Conservation (phyloP, 2,797 vertebrate genomes). For the Sebastes nivosus region DNA sequence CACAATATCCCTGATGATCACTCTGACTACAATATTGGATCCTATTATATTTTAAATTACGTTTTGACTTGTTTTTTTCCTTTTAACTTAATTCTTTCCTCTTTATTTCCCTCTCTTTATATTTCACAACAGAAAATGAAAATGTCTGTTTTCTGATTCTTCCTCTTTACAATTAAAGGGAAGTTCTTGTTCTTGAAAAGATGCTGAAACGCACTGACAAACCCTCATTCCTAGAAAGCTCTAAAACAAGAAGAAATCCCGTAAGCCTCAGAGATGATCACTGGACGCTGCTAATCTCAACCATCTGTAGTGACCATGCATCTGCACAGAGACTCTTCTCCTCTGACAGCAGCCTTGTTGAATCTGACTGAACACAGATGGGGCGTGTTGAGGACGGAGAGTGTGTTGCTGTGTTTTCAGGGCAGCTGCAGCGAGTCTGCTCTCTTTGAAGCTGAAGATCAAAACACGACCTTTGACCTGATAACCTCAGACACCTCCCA, state of each 20-base stretch:
- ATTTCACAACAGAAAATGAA: not conserved
- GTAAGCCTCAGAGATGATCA: not conserved
- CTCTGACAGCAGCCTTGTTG: not conserved
- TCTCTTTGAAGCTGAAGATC: slow-evolving; percentile 63
- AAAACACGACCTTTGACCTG: slow-evolving; percentile 58
- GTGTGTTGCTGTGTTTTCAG: slow-evolving; percentile 22
- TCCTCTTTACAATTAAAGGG: not conserved
- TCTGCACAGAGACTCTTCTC: not conserved
- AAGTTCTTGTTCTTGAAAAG: not conserved
- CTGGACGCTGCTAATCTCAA: not conserved
- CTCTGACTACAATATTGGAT: not conserved
- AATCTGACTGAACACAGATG: slow-evolving; percentile 1
- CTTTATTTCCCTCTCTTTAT: too few relatives aligned
- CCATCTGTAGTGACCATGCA: not conserved
- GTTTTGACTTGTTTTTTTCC: too few relatives aligned
- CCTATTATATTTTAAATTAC: not conserved
- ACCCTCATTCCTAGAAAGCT: not conserved
- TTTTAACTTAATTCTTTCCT: too few relatives aligned
- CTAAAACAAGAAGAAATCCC: too few relatives aligned
- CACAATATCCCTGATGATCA: not conserved
- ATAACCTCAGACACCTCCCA: slow-evolving; percentile 1
- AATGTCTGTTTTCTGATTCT: too few relatives aligned
- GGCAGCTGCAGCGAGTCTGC: slow-evolving; percentile 39
- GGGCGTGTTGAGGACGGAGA: not conserved
- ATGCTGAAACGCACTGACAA: not conserved